Conservation (phyloP, 1,140 invertebrate species). For the Xylocopa sonorina region DNA sequence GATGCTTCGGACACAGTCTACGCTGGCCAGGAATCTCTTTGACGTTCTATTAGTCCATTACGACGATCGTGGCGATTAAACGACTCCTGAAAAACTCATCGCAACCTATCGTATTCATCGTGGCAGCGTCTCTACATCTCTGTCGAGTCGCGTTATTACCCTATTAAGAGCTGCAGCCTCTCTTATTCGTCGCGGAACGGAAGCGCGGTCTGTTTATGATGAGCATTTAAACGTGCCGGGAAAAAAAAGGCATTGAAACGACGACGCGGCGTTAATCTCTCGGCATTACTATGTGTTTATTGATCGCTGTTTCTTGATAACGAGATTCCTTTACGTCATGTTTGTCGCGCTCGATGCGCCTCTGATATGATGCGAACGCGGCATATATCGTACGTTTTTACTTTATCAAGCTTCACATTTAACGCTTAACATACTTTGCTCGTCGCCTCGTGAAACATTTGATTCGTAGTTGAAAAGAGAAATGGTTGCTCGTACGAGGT, state of each 20-base stretch:
- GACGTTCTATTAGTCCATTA: slow-evolving; percentile 42
- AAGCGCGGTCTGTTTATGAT: slow-evolving; percentile 20
- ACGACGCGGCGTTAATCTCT: slow-evolving; percentile 11
- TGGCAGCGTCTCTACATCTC: slow-evolving; percentile 13
- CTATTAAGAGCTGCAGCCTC: slow-evolving; percentile 14
- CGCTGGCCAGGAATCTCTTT: slow-evolving; percentile 19
- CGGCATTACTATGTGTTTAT: slow-evolving; percentile 20
- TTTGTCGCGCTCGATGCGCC: not conserved
- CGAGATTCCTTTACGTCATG: not conserved
- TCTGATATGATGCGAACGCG: not conserved
- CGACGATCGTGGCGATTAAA: slow-evolving; percentile 19
- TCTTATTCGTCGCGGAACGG: slow-evolving; percentile 18
- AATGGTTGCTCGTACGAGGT: no score
- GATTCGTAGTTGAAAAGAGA: no score
- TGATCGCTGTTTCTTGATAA: not conserved
- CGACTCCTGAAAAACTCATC: slow-evolving; percentile 30
- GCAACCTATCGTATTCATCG: slow-evolving; percentile 34
- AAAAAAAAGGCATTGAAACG: not conserved
- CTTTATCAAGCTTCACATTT: no score
- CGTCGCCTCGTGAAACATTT: no score
- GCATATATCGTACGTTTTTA: no score
- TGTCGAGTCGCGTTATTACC: slow-evolving; percentile 29
- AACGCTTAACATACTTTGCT: no score
- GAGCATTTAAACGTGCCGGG: not conserved
- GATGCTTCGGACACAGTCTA: slow-evolving; percentile 29